These are phyloP conservation scores for Strix aluco DNA, from an alignment of 2,113 vertebrate genomes.

Conservation along the genomic window DNA sequence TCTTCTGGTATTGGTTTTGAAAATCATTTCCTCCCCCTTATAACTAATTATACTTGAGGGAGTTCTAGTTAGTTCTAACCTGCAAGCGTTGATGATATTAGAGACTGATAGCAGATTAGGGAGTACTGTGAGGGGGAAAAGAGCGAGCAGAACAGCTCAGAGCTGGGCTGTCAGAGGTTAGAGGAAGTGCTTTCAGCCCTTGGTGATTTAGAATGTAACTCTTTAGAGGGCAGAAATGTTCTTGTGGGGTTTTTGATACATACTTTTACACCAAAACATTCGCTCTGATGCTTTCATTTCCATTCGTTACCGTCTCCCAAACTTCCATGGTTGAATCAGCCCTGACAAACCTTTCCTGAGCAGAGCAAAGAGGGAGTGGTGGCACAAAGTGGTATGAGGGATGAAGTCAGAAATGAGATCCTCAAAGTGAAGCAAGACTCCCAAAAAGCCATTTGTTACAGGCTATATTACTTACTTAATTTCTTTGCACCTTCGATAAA, in stretches of 20 bases:
- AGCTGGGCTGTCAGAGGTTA: neutral
- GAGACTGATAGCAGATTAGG: slow-evolving; percentile 27
- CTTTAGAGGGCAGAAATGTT: too few species aligned
- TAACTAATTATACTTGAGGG: neutral
- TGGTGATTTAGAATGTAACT: too few species aligned
- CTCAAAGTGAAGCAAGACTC: neutral
- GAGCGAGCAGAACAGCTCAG: slow-evolving; percentile 7
- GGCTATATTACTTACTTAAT: neutral
- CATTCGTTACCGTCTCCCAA: too few species aligned
- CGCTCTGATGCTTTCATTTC: too few species aligned
- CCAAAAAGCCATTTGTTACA: neutral
- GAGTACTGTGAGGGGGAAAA: neutral
- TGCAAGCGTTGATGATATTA: neutral
- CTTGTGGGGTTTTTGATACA: too few species aligned
- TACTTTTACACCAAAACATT: too few species aligned
- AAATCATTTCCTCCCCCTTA: neutral
- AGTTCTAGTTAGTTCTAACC: slow-evolving; percentile 25
- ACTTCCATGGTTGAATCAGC: too few species aligned
- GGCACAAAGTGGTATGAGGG: neutral
- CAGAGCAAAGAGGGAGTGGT: too few species aligned
- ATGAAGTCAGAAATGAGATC: neutral
- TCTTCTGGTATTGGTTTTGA: too few species aligned
- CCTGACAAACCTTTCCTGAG: too few species aligned
- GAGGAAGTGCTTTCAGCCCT: too few species aligned
- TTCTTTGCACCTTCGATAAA: neutral